Evolutionary conservation across 2,797 vertebrate species (phyloP).

Genomic region (Natrix natrix): DNA sequence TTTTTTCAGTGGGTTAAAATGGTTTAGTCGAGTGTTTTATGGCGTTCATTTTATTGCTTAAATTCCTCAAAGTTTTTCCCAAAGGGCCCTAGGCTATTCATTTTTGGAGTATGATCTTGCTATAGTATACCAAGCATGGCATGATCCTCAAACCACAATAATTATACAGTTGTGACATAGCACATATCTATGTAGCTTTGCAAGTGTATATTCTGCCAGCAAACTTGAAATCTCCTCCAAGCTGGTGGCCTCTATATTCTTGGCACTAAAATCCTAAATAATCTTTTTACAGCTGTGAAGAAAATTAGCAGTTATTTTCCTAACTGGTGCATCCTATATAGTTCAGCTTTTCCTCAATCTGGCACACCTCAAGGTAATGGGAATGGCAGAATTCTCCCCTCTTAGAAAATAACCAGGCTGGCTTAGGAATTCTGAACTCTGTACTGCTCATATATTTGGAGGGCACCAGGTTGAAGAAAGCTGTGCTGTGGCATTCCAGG

Average conservation of each 20-base stretch:
- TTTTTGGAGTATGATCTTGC: background rate
- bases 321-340: background rate
- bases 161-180: background rate
- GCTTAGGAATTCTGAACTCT: background rate
- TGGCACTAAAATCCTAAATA: background rate
- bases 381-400: background rate
- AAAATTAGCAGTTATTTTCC: background rate
- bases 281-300: background rate
- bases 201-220: background rate
- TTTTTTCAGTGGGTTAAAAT: background rate
- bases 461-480: background rate
- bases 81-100: background rate
- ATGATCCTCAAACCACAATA: background rate
- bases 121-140: background rate
- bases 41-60: background rate
- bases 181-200: background rate
- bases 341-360: background rate
- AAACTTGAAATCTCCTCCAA: background rate
- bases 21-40: background rate
- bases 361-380: background rate
- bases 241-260: background rate
- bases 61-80: background rate
- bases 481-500: background rate
- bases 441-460: background rate
- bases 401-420: background rate